Percentiles rank a stretch among this genome's conserved stretches.
Evolutionary conservation across 2,888 invertebrate genomes (phyloP).

Genomic region (Dugesia japonica): DNA sequence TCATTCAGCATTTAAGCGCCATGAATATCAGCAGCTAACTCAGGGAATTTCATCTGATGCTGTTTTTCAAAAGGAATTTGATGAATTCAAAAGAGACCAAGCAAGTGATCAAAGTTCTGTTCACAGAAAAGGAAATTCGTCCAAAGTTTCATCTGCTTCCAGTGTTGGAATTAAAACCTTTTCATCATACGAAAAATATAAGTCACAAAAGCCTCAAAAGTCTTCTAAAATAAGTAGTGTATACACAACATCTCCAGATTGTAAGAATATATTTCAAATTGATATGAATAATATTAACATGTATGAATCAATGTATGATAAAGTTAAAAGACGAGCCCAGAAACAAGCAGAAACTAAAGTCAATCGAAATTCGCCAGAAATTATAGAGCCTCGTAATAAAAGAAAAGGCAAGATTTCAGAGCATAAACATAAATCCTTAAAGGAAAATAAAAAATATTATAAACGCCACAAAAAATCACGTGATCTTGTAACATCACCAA

Average conservation of each 20-base stretch:
- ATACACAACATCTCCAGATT: neutral
- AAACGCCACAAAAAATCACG: conserved; percentile 4
- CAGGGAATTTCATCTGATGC: neutral
- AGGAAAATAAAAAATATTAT: neutral
- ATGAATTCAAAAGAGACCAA: conserved; percentile 9
- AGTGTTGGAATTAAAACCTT: neutral
- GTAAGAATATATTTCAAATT: conserved; percentile 1
- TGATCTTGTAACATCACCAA: neutral
- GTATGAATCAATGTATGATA: conserved; percentile 31
- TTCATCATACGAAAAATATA: conserved; percentile 7
- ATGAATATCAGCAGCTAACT: neutral
- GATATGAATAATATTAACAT: conserved; percentile 3
- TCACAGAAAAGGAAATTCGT: conserved; percentile 6
- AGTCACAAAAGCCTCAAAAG: neutral
- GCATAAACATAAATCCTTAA: neutral
- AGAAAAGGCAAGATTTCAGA: neutral
- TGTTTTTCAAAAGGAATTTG: conserved; percentile 8
- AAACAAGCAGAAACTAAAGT: conserved; percentile 27
- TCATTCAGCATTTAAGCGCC: neutral
- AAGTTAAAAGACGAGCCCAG: conserved; percentile 25
- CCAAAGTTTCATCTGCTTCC: conserved; percentile 3
- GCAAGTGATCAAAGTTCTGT: neutral
- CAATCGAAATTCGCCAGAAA: neutral
- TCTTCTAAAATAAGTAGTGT: neutral
- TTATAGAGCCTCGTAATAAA: neutral